phyloP scores from a whole-genome alignment of 2,113 vertebrate species.

The Cyprinodon brontotheroides region DNA sequence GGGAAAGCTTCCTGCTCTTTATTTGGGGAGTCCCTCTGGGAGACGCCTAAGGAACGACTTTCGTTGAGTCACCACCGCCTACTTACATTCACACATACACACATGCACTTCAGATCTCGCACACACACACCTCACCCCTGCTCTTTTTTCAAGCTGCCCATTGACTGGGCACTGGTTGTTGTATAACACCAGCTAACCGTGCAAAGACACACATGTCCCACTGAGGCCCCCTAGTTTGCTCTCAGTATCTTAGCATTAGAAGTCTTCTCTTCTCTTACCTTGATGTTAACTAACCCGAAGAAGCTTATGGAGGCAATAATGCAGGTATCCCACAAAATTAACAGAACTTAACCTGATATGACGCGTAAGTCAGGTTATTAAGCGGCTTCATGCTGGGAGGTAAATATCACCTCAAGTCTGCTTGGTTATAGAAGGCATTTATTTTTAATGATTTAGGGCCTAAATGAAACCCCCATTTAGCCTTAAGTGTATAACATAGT shows the following conservation, averaged over 20 bases:
- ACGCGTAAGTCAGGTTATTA: background rate
- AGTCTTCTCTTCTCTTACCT: background rate
- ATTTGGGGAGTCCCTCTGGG: conserved; percentile 72
- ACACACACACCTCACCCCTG: conserved; percentile 39
- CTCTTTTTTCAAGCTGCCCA: conserved; percentile 27
- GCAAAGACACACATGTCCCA: conserved; percentile 19
- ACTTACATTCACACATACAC: conserved; percentile 32
- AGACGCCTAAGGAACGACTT: conserved; percentile 73
- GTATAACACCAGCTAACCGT: conserved; percentile 37
- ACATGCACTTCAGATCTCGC: conserved; percentile 19
- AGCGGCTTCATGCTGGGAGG: background rate
- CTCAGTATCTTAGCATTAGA: conserved; percentile 29
- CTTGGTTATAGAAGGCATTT: background rate
- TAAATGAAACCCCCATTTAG: too few species aligned
- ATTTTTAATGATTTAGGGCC: too few species aligned
- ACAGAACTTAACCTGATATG: background rate
- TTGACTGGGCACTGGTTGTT: conserved; percentile 55
- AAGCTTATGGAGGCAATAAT: background rate
- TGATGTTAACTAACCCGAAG: conserved; percentile 12
- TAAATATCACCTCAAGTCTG: background rate
- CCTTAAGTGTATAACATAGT: background rate
- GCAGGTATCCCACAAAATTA: background rate
- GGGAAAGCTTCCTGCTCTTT: conserved; percentile 84
- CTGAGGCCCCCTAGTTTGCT: conserved; percentile 52
- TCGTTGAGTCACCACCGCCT: conserved; percentile 68